Conservation (phyloP, 1,140 invertebrate genomes). For the Dendroctonus ponderosae region DNA sequence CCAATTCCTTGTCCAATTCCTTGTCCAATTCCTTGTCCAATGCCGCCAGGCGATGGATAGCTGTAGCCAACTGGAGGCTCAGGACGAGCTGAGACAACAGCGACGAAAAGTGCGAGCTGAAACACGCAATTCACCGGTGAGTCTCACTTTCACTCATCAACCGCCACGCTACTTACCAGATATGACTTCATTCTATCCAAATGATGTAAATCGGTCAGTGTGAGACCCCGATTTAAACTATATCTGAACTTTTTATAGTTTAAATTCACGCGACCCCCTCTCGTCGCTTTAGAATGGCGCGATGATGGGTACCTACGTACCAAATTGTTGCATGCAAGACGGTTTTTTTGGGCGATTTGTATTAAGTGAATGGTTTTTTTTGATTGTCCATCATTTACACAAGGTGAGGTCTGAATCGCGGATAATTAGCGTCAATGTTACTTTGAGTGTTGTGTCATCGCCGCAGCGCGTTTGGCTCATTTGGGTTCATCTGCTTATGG, state of each 20-base stretch:
- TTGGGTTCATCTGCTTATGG: no score
- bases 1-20: no score
- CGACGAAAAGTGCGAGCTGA: constrained; percentile 32
- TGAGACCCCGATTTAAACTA: constrained; percentile 25
- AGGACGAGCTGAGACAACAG: constrained; percentile 33
- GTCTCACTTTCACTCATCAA: constrained; percentile 6
- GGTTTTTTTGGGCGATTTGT: constrained; percentile 27
- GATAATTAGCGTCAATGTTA: constrained; percentile 26
- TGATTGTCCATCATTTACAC: constrained; percentile 15
- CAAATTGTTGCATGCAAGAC: constrained; percentile 23
- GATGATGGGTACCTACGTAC: constrained; percentile 18
- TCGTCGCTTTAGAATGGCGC: constrained; percentile 14
- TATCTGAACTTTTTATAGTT: constrained; percentile 30
- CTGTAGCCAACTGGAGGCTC: constrained; percentile 36
- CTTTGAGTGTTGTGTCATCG: constrained; percentile 13
- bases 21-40: not conserved
- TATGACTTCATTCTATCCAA: constrained; percentile 29
- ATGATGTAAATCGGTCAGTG: constrained; percentile 30
- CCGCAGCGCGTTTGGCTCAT: no score
- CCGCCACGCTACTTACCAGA: constrained; percentile 25
- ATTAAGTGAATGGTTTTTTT: constrained; percentile 32
- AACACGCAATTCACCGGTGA: constrained; percentile 7
- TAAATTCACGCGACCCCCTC: constrained; percentile 18
- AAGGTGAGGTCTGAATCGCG: constrained; percentile 21
- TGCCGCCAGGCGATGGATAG: constrained; percentile 17